Base-by-base conservation (phyloP, 1,140 invertebrate species). In the Mya arenaria region DNA sequence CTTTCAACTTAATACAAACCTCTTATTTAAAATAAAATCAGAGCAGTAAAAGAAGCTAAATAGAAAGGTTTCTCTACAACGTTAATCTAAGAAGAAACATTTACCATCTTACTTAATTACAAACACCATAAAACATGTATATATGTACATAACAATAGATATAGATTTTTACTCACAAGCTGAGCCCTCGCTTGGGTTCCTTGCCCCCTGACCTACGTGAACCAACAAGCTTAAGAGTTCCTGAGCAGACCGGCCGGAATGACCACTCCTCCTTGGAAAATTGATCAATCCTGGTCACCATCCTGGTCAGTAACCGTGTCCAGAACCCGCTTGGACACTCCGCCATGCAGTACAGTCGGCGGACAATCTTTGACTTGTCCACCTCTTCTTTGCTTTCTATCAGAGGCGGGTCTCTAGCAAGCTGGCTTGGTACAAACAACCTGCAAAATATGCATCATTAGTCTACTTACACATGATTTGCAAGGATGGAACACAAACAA, bases 321-420 rank as follows among this genome's bases (percentile, higher is more conserved):
- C 98, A 99, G 92, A 99, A 99, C 0, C 98, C 98, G 82, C 96
- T 96, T 0, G 98, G 98, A 90, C 99, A 97, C 92, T 99, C 99
- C 0, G 97, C 97, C 95, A 99, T 96, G 25, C 89, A 72, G 84
- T 93, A 94, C 3, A 93, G 72, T 0, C 90, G 81, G 15, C 79
- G 66, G 10, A 91, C 63, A n/a, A 63, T 77, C 52, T 85, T 68
- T 8, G 34, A 39, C 15, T 10, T 32, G 15, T 15, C 17, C 4
- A 34, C 32, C 15, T 69, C 44, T 8, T 73, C 32, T 19, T 30
- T 44, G 15, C 41, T 66, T 17, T 79, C 41, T 4, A 85, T 65
- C 17, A 86, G 84, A 30, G 85, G 89, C 10, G 84, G 84, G 19
- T 83, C 52, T 25, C 75, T 72, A 13, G 86, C 82, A 30, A 91